These are phyloP conservation scores for Oscheius sp. DNA, from an alignment of 1,140 invertebrate genomes.

Conservation along the genomic window DNA sequence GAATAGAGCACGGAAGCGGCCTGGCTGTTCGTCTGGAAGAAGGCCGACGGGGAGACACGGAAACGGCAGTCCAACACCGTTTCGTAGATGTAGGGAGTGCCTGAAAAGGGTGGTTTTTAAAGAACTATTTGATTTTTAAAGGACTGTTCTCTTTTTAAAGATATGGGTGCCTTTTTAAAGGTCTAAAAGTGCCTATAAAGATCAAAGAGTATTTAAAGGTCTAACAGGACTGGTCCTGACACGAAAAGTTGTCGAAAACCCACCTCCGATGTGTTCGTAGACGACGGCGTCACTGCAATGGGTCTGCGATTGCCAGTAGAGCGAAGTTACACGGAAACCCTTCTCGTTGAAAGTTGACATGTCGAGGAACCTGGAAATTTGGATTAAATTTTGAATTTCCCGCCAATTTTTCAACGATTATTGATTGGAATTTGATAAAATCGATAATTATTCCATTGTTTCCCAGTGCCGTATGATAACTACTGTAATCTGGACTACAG, in stretches of 20 bases:
- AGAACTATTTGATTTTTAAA: constrained; percentile 70
- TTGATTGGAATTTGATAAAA: too few species aligned
- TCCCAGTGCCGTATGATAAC: too few species aligned
- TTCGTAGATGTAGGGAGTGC: constrained; percentile 73
- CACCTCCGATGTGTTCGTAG: constrained; percentile 47
- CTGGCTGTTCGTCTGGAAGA: constrained; percentile 82
- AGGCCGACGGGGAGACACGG: constrained; percentile 85
- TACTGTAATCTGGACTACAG: too few species aligned
- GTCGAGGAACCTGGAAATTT: constrained; percentile 6
- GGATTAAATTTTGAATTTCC: background rate
- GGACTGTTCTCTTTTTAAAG: constrained; percentile 3
- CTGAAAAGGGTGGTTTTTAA: constrained; percentile 65
- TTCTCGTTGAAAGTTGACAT: constrained; percentile 64
- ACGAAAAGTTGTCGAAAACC: constrained; percentile 35
- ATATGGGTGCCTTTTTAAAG: too few species aligned
- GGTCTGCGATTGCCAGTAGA: constrained; percentile 73
- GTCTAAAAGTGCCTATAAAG: too few species aligned
- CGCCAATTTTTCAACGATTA: background rate
- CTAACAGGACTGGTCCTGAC: too few species aligned
- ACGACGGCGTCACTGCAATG: constrained; percentile 52
- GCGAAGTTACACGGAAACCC: constrained; percentile 74
- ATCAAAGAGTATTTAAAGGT: too few species aligned
- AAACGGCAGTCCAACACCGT: constrained; percentile 78
- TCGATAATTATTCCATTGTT: too few species aligned
- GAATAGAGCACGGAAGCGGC: constrained; percentile 83